Evolutionary conservation across 2,113 vertebrate species (phyloP).

Genomic region (Toxotes chatareus): DNA sequence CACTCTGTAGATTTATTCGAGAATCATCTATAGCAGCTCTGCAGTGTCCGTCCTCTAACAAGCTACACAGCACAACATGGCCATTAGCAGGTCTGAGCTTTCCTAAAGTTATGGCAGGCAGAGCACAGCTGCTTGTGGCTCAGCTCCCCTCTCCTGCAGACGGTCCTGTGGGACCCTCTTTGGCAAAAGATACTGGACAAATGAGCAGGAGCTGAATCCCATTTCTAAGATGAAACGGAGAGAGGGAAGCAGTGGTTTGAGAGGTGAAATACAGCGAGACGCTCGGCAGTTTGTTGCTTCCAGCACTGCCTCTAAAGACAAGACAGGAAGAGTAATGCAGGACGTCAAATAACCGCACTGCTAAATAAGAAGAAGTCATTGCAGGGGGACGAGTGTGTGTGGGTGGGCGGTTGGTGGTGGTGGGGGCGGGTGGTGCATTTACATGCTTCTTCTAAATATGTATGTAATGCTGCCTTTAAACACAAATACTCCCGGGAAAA

Average conservation of each 20-base stretch:
- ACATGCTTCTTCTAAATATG: conserved; percentile 50
- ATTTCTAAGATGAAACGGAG: conserved; percentile 49
- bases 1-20: conserved; percentile 11
- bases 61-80: conserved; percentile 26
- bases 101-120: conserved; percentile 46
- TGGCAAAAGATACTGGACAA: conserved; percentile 61
- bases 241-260: conserved; percentile 30
- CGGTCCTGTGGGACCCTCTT: conserved; percentile 62
- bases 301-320: not conserved
- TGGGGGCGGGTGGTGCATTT: conserved; percentile 40
- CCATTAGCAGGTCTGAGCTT: conserved; percentile 55
- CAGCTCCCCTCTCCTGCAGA: conserved; percentile 41
- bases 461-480: conserved; percentile 40
- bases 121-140: conserved; percentile 62
- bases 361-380: conserved; percentile 11
- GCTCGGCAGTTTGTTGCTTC: conserved; percentile 28
- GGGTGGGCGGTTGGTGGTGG: not conserved
- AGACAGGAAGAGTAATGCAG: conserved; percentile 6
- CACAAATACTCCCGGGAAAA: conserved; percentile 35
- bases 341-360: conserved; percentile 10
- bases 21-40: conserved; percentile 17
- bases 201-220: conserved; percentile 62
- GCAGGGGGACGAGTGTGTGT: not conserved
- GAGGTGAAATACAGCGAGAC: conserved; percentile 23
- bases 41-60: conserved; percentile 21